Conservation (phyloP, 2,113 vertebrate species). For the Callipepla squamata region DNA sequence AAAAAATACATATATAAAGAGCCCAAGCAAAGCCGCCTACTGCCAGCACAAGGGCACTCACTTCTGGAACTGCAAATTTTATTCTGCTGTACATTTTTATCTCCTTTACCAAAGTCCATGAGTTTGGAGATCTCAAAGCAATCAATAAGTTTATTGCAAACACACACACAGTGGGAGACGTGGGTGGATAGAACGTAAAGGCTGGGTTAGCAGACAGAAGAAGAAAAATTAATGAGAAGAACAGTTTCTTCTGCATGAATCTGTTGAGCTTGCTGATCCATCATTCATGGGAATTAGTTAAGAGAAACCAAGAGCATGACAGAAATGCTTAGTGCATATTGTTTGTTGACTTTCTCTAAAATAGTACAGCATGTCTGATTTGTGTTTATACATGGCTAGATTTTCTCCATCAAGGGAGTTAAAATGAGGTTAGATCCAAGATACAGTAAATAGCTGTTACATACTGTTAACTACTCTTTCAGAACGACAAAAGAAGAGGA, state of each 20-base stretch:
- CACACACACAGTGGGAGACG: background rate
- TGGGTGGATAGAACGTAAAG: background rate
- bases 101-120: background rate
- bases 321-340: background rate
- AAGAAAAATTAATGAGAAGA: background rate
- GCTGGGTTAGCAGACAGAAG: background rate
- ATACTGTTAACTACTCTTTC: background rate
- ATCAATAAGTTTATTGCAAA: background rate
- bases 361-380: background rate
- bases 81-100: background rate
- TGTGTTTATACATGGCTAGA: background rate
- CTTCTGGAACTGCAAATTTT: background rate
- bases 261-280: background rate
- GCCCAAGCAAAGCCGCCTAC: background rate
- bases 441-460: background rate
- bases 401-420: background rate
- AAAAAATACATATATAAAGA: background rate
- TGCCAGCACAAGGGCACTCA: background rate
- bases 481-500: background rate
- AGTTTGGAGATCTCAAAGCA: background rate
- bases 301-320: background rate
- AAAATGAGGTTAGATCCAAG: background rate
- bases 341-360: slow-evolving; percentile 16
- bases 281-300: background rate
- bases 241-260: background rate